phyloP scores from a whole-genome alignment of 2,797 vertebrate species.

The Odontamblyopus lacepedii region DNA sequence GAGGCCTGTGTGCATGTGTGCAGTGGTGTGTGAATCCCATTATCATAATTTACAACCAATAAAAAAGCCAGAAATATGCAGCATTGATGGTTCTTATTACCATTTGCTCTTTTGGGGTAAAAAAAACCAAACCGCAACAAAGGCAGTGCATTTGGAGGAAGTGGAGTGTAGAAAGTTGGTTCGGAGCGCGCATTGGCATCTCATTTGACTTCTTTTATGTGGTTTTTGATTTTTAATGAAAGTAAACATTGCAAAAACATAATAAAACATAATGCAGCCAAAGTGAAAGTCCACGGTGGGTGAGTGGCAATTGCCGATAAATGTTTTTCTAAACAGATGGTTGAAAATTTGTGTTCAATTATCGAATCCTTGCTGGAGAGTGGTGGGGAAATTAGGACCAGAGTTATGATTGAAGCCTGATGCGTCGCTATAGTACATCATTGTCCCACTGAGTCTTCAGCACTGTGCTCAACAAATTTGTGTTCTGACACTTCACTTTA shows the following conservation, averaged over 20 bases:
- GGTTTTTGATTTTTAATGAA: constrained; percentile 64
- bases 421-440: constrained; percentile 37
- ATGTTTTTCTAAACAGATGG: constrained; percentile 43
- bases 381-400: constrained; percentile 31
- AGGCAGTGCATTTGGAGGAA: constrained; percentile 61
- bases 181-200: constrained; percentile 57
- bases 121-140: constrained; percentile 54
- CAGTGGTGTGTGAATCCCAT: constrained; percentile 67
- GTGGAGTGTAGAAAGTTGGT: constrained; percentile 54
- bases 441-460: constrained; percentile 15
- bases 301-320: constrained; percentile 40
- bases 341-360: constrained; percentile 53
- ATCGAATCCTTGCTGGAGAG: constrained; percentile 52
- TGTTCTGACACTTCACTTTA: background rate
- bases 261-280: constrained; percentile 63
- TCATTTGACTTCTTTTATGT: constrained; percentile 71
- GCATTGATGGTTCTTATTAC: constrained; percentile 81
- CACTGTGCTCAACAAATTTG: constrained; percentile 6
- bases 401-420: constrained; percentile 64
- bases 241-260: constrained; percentile 69
- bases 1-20: constrained; percentile 51
- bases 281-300: constrained; percentile 55
- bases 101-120: constrained; percentile 64
- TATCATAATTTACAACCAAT: constrained; percentile 79
- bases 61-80: constrained; percentile 67